Evolutionary conservation across 2,113 vertebrate species (phyloP).

Genomic region (Pedionomus torquatus): DNA sequence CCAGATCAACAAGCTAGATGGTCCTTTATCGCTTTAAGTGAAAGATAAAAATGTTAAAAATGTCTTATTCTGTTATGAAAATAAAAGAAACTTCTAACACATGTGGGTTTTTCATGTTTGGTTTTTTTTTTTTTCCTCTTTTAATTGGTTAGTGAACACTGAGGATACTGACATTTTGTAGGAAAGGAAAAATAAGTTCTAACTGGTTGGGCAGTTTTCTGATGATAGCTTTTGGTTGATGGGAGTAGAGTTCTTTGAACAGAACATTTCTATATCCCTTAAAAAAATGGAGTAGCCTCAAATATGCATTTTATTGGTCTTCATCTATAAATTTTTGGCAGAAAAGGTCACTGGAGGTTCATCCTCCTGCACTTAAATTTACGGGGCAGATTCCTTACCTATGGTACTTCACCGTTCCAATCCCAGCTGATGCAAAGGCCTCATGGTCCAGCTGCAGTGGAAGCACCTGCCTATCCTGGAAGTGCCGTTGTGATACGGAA

Average conservation of each 20-base stretch:
- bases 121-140: no score
- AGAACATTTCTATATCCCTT: background rate
- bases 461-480: background rate
- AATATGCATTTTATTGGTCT: background rate
- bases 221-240: background rate
- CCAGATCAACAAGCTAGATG: background rate
- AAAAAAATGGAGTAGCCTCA: background rate
- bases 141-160: background rate
- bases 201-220: background rate
- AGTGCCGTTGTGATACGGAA: background rate
- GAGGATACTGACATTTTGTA: background rate
- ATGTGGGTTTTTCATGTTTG: fast-evolving
- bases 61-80: background rate
- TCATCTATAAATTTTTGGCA: background rate
- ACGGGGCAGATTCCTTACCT: background rate
- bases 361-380: background rate
- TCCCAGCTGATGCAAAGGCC: background rate
- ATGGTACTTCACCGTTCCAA: background rate
- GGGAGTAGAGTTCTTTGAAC: background rate
- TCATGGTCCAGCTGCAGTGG: fast-evolving
- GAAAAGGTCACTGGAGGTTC: background rate
- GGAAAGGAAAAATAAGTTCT: background rate
- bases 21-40: background rate
- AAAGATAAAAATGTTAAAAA: background rate
- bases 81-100: background rate